phyloP scores from a whole-genome alignment of 2,888 invertebrate genomes.

The Hydrotaea diabolus region DNA sequence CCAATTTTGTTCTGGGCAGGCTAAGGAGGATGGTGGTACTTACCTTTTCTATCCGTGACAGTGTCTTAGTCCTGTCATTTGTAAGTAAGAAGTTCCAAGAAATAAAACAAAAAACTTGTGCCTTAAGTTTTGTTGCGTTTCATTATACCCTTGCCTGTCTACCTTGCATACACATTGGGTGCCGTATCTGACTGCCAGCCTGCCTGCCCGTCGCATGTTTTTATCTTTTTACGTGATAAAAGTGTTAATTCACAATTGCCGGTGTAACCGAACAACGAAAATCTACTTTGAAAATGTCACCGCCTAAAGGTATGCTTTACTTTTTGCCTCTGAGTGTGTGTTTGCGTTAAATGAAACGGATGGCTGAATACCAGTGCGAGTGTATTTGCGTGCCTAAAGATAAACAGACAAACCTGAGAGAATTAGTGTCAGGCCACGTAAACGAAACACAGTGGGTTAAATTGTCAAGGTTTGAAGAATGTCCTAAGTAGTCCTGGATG shows the following conservation, averaged over 20 bases:
- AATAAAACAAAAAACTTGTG: not conserved
- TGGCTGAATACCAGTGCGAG: not conserved
- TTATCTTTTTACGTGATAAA: not conserved
- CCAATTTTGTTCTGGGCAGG: too few species aligned
- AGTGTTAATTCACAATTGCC: constrained; percentile 17
- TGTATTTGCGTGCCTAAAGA: not conserved
- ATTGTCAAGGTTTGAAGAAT: too few species aligned
- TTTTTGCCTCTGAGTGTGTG: not conserved
- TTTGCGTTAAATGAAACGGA: not conserved
- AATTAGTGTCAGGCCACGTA: too few species aligned
- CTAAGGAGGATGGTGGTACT: too few species aligned
- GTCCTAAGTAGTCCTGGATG: too few species aligned
- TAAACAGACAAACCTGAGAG: not conserved
- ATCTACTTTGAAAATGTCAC: not conserved
- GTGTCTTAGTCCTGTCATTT: not conserved
- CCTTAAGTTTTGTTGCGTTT: not conserved
- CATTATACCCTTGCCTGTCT: too few species aligned
- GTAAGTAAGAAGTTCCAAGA: not conserved
- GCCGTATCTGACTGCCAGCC: too few species aligned
- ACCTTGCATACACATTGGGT: too few species aligned
- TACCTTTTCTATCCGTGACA: too few species aligned
- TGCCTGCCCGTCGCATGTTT: not conserved
- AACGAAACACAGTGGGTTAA: too few species aligned
- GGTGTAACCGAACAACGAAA: not conserved
- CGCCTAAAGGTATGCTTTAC: constrained; percentile 29